phyloP scores from a whole-genome alignment of 2,888 invertebrate genomes.

The Napeogenes sylphis region DNA sequence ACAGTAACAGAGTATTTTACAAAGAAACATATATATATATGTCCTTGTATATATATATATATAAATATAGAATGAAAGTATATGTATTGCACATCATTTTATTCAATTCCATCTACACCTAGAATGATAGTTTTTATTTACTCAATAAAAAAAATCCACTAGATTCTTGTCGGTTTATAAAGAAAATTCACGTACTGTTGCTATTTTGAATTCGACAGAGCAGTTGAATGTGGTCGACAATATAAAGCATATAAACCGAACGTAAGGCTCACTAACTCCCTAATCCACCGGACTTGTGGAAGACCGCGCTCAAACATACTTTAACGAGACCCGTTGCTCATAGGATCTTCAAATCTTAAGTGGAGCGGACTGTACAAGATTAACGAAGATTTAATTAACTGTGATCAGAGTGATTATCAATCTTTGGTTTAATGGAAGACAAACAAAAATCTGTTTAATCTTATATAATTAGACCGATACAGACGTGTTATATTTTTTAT shows the following conservation, averaged over 20 bases:
- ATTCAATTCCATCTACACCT: too few species aligned
- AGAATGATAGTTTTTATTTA: too few species aligned
- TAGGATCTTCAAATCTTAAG: constrained; percentile 11
- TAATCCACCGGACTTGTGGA: constrained; percentile 18
- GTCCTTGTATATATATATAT: too few species aligned
- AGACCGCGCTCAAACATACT: constrained; percentile 19
- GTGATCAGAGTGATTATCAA: background rate
- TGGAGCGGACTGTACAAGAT: background rate
- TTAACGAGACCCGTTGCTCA: constrained; percentile 19
- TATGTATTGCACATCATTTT: too few species aligned
- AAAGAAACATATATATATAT: too few species aligned
- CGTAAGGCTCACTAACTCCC: constrained; percentile 20
- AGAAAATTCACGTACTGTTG: background rate
- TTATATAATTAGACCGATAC: too few species aligned
- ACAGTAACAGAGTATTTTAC: too few species aligned
- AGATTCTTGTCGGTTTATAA: too few species aligned
- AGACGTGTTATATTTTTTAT: too few species aligned
- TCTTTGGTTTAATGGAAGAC: background rate
- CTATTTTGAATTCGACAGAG: constrained; percentile 1
- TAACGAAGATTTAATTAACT: background rate
- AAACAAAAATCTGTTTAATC: background rate
- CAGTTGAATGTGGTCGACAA: constrained; percentile 15
- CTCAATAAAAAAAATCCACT: too few species aligned
- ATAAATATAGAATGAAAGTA: too few species aligned
- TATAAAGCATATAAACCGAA: constrained; percentile 14